Evolutionary conservation across 2,888 invertebrate genomes (phyloP), one percentile per base, ranked within the genome.

Genomic region (Nycteola revayana): DNA sequence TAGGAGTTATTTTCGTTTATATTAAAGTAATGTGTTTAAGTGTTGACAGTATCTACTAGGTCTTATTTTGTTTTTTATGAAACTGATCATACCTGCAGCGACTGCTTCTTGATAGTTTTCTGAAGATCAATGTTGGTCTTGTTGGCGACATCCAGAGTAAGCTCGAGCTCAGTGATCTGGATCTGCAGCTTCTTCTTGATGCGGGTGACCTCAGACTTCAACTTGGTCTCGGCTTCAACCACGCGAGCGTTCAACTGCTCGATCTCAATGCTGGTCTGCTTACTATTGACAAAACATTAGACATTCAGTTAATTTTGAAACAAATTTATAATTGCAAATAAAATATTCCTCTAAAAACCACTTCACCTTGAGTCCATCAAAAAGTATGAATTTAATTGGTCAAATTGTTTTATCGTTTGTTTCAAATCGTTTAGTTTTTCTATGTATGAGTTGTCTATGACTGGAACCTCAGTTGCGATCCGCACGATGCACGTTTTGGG

Each of bases 121-220:
- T 98, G 98, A 79, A 98, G 92, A 79, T 98, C 97, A 75, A 98
- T 94, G 92, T 98, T 98, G 90, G 95, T 97, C 92, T 98, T 97
- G 93, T 99, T 98, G 90, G 98, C 96, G 64, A 97, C 96, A 89
- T 98, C 98, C 86, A 99, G 93, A 36, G 97, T 95, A 91, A 98
- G 93, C 86, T 98, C 98, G 74, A 98, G 90, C 86, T 98, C 98
- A 66, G 98, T 98, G 89, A 98, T 98, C 75, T 97, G 97, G 79
- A 98, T 95, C 90, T 98, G 98, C 81, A 98, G 91, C 95, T 98
- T 98, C 97, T 98, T 98, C 95, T 98, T 98, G 91, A 98, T 96
- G 89, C 98, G 96, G 56, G 93, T 92, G 37, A 98, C 96, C 88
- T 98, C 98, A 68, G 97, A 94, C 93, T 98, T 98, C 84, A 98